A percentile compares a stretch with the other conserved stretches of the same genome.
Evolutionary conservation across 2,888 invertebrate species (phyloP).

Genomic region (Parascotia fuliginaria): DNA sequence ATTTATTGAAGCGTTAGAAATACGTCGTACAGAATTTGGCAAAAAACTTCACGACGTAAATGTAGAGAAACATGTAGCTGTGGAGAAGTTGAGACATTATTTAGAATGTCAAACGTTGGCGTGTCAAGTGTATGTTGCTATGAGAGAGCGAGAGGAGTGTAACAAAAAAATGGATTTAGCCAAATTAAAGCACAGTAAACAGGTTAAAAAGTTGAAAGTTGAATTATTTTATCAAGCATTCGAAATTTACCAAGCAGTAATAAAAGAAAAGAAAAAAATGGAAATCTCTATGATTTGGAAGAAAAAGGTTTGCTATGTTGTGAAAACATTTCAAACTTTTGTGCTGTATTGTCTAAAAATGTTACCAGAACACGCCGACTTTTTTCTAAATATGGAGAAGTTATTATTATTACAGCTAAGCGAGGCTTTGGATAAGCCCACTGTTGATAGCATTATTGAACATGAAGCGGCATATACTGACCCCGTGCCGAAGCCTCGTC

Average conservation of each 20-base stretch:
- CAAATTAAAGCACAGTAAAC: slow-evolving; percentile 62
- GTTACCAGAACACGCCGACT: slow-evolving; percentile 74
- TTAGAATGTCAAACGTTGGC: slow-evolving; percentile 74
- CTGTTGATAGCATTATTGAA: slow-evolving; percentile 61
- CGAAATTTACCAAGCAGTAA: too few relatives aligned
- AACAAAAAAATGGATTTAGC: slow-evolving; percentile 56
- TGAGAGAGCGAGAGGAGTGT: slow-evolving; percentile 73
- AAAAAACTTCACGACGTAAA: slow-evolving; percentile 66
- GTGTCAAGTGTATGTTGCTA: slow-evolving; percentile 75
- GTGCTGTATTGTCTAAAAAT: slow-evolving; percentile 66
- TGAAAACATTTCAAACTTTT: slow-evolving; percentile 73
- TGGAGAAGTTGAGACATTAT: slow-evolving; percentile 67
- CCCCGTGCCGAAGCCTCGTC: slow-evolving; percentile 56
- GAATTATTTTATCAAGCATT: slow-evolving; percentile 61
- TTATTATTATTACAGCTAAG: slow-evolving; percentile 72
- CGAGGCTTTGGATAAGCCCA: slow-evolving; percentile 61
- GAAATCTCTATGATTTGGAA: slow-evolving; percentile 65
- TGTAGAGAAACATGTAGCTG: slow-evolving; percentile 66
- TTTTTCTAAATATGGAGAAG: slow-evolving; percentile 76
- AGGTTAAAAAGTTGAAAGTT: slow-evolving; percentile 58
- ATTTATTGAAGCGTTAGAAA: slow-evolving; percentile 57
- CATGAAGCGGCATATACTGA: slow-evolving; percentile 52
- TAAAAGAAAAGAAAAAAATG: slow-evolving; percentile 57
- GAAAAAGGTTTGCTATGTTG: slow-evolving; percentile 70
- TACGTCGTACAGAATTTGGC: slow-evolving; percentile 39